Base-by-base conservation (phyloP, 1,140 invertebrate species). In the Mesaphorura yosii region DNA sequence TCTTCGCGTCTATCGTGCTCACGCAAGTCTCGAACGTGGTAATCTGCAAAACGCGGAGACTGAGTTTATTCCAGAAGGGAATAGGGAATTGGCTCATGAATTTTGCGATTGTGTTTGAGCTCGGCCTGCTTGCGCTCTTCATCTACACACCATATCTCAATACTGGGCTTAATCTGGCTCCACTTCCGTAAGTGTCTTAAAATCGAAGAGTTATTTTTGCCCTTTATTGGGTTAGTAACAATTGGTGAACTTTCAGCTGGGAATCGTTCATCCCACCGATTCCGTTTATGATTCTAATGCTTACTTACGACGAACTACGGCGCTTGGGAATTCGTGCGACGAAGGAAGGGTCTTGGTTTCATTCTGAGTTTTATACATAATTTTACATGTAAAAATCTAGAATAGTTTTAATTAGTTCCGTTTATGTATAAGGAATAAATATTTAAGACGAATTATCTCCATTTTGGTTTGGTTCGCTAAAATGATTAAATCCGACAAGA, bases 61-160 rank as follows among this genome's bases (percentile, higher is more conserved):
- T 79, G 59, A 79, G 78, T 17, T 69, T 82, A 42, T 66, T 81
- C 58, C 77, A 81, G 59, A 78, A 82, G 65, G 78, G 78, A 68
- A 79, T 82, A n/a, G n/a, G 70, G 17, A 88, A 86, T 66, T 82
- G 81, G 78, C 74, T 80, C 20, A 66, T 88, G 6, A 88, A 88
- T 67, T 77, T 84, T 64, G 76, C 81, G 26, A 73, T 88, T 20
- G 62, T 84, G 4, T 81, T 87, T 60, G 85, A 88, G 69, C 76
- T 81, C 1, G 64, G 75, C 19, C 66, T 86, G 25, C 82, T 83
- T 1, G 75, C 75, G 17, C 70, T 82, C 58, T 68, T 88, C 4
- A 75, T 80, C 1, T 88, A 88, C 64, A 73, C 78, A 22, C 84
- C 85, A 5, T 77, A 78, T 29, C 81, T 84, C 66, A 77, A 80